A percentile compares a stretch with the other conserved stretches of the same genome.
These are phyloP conservation scores for Sturmia bella DNA, from an alignment of 2,888 invertebrate genomes.

Conservation along the genomic window DNA sequence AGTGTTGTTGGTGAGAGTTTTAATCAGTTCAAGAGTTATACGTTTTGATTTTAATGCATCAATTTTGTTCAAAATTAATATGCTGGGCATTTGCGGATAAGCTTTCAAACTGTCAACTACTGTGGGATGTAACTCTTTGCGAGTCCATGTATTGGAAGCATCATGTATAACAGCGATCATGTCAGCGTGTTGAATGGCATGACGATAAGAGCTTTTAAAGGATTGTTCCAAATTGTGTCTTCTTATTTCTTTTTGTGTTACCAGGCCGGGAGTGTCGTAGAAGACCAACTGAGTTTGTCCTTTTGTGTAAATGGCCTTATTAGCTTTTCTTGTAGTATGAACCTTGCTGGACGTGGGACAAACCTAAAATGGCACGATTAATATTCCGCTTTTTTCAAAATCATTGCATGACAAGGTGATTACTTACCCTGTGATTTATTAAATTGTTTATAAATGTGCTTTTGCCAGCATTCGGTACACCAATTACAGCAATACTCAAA, in stretches of 20 bases:
- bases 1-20: slow-evolving; percentile 86
- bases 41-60: slow-evolving; percentile 87
- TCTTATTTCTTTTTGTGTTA: slow-evolving; percentile 85
- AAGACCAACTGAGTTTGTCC: slow-evolving; percentile 94
- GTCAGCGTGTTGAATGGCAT: slow-evolving; percentile 86
- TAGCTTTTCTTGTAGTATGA: slow-evolving; percentile 91
- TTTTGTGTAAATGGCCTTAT: slow-evolving; percentile 88
- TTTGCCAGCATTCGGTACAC: slow-evolving; percentile 97
- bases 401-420: neutral
- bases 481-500: slow-evolving; percentile 89
- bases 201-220: slow-evolving; percentile 84
- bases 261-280: slow-evolving; percentile 96
- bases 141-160: slow-evolving; percentile 87
- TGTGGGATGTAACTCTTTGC: slow-evolving; percentile 87
- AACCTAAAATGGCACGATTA: slow-evolving; percentile 84
- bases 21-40: slow-evolving; percentile 88
- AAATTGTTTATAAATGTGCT: slow-evolving; percentile 96
- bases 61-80: slow-evolving; percentile 95
- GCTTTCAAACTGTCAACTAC: slow-evolving; percentile 87
- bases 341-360: slow-evolving; percentile 95
- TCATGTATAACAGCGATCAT: slow-evolving; percentile 94
- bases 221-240: slow-evolving; percentile 83
- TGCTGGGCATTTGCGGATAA: slow-evolving; percentile 84
- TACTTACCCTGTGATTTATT: slow-evolving; percentile 88
- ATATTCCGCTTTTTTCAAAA: no score